Conservation (phyloP, 2,113 vertebrate species). For the Campylorhamphus procurvoides region DNA sequence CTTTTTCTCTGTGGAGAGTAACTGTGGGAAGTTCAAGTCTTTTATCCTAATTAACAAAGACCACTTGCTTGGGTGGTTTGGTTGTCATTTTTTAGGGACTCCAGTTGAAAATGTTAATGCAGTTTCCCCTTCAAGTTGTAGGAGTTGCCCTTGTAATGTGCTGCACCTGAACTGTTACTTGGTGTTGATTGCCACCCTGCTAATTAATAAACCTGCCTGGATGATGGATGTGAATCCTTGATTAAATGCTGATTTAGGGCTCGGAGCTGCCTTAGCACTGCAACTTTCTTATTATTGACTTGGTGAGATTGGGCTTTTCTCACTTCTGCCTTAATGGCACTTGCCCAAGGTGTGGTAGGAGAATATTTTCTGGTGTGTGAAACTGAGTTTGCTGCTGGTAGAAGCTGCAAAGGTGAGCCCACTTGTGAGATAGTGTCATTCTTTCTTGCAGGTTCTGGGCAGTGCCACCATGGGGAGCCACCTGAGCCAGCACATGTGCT, state of each 20-base stretch:
- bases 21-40: neutral
- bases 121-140: neutral
- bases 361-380: no score
- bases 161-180: neutral
- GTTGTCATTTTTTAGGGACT: neutral
- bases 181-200: neutral
- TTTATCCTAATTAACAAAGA: neutral
- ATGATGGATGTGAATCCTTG: neutral
- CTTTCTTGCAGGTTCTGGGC: neutral
- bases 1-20: neutral
- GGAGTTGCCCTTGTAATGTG: neutral
- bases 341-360: rapidly evolving
- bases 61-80: neutral
- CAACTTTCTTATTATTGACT: neutral
- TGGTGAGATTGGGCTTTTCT: neutral
- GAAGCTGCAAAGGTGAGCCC: neutral
- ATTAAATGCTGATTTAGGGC: neutral
- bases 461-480: neutral
- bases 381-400: rapidly evolving
- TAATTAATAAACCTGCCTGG: neutral
- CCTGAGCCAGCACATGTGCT: neutral
- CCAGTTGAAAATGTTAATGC: neutral
- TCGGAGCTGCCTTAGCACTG: neutral
- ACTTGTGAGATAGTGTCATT: rapidly evolving
- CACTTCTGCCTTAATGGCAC: rapidly evolving